Evolutionary conservation across 2,888 invertebrate species (phyloP), one percentile per base, ranked within the genome.

Genomic region (Diadegma fenestrale): DNA sequence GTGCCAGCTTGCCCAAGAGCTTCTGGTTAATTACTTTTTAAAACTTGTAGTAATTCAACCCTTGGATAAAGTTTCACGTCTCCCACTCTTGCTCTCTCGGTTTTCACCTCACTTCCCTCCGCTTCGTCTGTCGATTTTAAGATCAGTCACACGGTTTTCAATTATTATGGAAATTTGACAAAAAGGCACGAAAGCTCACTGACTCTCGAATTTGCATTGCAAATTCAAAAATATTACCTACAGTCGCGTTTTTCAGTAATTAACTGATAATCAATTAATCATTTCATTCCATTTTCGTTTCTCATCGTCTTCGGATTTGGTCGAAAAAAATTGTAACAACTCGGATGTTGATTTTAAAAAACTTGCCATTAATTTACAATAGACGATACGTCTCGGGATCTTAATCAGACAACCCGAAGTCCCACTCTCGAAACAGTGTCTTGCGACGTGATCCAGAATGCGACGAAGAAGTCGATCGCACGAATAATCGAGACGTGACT

Each of bases 1-100:
- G 63, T n/a, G 10, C 71, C 54, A 48, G 41, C 45, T 48, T 33
- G 75, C 33, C 30, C 75, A 63, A 63, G 63, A 19, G 30, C 63
- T 48, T 33, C 33, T n/a, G 71, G 63, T 63, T 75, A 75, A 75
- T 75, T 75, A 48, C 75, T 75, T 75, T 75, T 75, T 75, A 43
- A 75, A 75, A 75, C 75, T 75, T 75, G 26, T 63, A 61, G 63
- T 63, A 63, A 75, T 75, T 63, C 75, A 63, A 75, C 33, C 63
- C 54, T 17, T 43, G 61, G 61, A 10, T 37, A 75, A 75, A 75
- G 63, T 75, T 75, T 48, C 48, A 30, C 19, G 43, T 19, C 58
- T 58, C 58, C 33, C 33, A 10, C 33, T 30, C 17, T 17, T 22
- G 2, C 33, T 33, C 4, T 58, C 41, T 41, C 69, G 7, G 19